Evolutionary conservation across 2,113 vertebrate genomes (phyloP).

Genomic region (Casuarius casuarius): DNA sequence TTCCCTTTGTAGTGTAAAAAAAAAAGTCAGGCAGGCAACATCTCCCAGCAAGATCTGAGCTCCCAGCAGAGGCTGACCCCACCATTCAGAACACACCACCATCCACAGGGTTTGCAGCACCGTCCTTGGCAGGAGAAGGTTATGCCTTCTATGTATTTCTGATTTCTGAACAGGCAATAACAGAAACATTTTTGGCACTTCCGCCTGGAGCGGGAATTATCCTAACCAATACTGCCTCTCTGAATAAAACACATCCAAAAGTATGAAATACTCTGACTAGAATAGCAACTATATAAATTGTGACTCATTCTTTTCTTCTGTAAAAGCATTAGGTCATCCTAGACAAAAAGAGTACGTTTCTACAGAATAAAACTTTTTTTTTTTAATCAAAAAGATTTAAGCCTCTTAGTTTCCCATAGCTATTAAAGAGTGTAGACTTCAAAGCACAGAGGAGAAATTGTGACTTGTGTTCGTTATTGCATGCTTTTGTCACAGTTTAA

Average conservation of each 20-base stretch:
- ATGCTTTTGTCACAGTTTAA: neutral
- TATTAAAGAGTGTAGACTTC: neutral
- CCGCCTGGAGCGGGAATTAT: neutral
- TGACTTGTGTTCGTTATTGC: neutral
- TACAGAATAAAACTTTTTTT: neutral
- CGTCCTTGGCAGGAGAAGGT: neutral
- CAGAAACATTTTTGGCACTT: neutral
- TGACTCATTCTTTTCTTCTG: neutral
- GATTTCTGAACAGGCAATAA: neutral
- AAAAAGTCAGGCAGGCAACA: neutral
- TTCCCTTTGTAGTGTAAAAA: neutral
- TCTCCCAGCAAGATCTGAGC: neutral
- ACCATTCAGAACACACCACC: neutral
- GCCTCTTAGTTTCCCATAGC: neutral
- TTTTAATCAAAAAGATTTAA: neutral
- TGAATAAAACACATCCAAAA: neutral
- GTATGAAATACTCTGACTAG: neutral
- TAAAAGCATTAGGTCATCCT: neutral
- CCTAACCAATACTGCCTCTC: neutral
- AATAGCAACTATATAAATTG: neutral
- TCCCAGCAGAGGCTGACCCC: accelerated
- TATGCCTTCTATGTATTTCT: neutral
- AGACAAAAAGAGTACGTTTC: neutral
- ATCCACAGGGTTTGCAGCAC: neutral
- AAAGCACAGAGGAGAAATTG: neutral